Evolutionary conservation across 2,888 invertebrate genomes (phyloP).

Genomic region (Cyrtodaria siliqua): DNA sequence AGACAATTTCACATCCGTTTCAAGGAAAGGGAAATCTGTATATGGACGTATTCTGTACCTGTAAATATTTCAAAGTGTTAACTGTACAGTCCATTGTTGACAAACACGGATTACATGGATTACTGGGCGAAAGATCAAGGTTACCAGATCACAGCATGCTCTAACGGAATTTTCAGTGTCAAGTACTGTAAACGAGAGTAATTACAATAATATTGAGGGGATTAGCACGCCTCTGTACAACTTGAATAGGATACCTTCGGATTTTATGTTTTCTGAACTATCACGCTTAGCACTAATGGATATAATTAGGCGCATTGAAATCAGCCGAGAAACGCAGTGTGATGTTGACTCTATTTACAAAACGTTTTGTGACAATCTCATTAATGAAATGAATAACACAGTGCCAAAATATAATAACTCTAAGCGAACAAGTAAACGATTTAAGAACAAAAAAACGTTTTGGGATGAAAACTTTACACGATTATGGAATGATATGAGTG

Average conservation of each 20-base stretch:
- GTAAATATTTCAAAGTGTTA: slow-evolving; percentile 24
- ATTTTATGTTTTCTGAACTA: slow-evolving; percentile 13
- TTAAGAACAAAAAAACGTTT: neutral
- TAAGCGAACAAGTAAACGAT: slow-evolving; percentile 11
- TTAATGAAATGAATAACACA: neutral
- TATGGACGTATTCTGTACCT: slow-evolving; percentile 34
- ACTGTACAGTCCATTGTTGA: slow-evolving; percentile 9
- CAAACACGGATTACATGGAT: slow-evolving; percentile 8
- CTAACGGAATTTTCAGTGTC: slow-evolving; percentile 2
- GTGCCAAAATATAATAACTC: neutral
- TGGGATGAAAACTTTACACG: slow-evolving; percentile 11
- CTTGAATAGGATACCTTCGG: slow-evolving; percentile 5
- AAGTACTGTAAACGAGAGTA: neutral
- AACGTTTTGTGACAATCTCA: neutral
- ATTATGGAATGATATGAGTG: neutral
- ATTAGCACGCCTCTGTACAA: neutral
- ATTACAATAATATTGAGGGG: neutral
- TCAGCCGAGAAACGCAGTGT: neutral
- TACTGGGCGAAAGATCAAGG: slow-evolving; percentile 20
- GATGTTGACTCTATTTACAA: slow-evolving; percentile 6
- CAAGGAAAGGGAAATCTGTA: slow-evolving; percentile 37
- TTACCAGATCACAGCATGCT: slow-evolving; percentile 12
- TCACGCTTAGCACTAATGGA: slow-evolving; percentile 1
- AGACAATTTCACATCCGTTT: slow-evolving; percentile 41
- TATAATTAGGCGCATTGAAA: slow-evolving; percentile 8